phyloP scores from a whole-genome alignment of 2,113 vertebrate genomes.

The Polyodon spathula region DNA sequence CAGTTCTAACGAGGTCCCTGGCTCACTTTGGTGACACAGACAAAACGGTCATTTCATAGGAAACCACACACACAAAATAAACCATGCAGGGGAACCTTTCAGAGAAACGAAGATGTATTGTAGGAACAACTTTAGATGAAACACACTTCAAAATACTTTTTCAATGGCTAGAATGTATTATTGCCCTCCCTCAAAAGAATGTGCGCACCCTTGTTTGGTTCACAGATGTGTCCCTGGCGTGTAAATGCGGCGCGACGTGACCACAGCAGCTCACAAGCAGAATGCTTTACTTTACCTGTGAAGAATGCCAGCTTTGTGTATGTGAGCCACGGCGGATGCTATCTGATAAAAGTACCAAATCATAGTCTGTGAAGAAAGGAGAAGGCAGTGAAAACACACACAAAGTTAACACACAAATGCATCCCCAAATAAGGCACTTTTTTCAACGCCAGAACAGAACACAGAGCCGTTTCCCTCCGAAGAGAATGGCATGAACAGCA shows the following conservation, averaged over 20 bases:
- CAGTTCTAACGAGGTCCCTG: background rate
- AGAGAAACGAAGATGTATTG: too few species aligned
- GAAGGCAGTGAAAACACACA: constrained; percentile 6
- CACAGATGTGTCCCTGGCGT: too few species aligned
- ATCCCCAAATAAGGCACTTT: too few species aligned
- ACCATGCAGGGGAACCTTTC: background rate
- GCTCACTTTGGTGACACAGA: background rate
- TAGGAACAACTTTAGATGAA: too few species aligned
- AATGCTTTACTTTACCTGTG: constrained; percentile 65
- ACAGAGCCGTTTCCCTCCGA: background rate
- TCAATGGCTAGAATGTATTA: too few species aligned
- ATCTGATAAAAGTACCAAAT: constrained; percentile 98
- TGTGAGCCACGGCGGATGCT: constrained; percentile 86
- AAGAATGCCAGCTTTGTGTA: constrained; percentile 90
- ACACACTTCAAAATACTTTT: too few species aligned
- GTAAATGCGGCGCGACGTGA: too few species aligned
- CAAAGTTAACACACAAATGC: background rate
- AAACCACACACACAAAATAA: background rate
- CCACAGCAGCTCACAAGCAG: background rate
- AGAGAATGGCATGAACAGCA: background rate
- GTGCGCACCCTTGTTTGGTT: too few species aligned
- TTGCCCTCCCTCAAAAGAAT: too few species aligned
- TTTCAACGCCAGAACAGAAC: too few species aligned
- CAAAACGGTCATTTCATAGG: too few species aligned
- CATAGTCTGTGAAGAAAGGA: constrained; percentile 65